Evolutionary conservation across 2,888 invertebrate genomes (phyloP), one percentile per base, ranked within the genome.

Genomic region (Scotopteryx bipunctaria): DNA sequence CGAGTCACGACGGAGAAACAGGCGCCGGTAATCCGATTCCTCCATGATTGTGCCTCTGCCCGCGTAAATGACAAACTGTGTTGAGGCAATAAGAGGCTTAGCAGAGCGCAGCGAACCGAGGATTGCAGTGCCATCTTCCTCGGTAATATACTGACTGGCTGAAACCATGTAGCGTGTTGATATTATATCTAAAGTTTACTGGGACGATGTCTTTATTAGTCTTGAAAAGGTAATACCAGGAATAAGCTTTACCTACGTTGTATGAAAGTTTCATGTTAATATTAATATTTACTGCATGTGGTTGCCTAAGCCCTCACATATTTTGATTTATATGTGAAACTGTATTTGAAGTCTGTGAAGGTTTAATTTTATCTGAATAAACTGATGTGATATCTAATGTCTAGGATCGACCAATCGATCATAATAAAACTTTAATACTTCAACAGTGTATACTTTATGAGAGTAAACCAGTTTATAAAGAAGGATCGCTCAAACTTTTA

Each of bases 41-140:
- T 40, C 33, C 29, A 23, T 45, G 29, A 31, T 23, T 38, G 35
- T 11, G 3, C 46, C 47, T 54, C 48, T 59, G 48, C 57, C 52
- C 59, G 57, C 59, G 57, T 57, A 68, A 70, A 71, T 67, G 63
- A 67, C 64, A 72, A 67, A 73, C 64, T 67, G 63, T 70, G 68
- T 65, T 59, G 63, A 55, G 59, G 67, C 64, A 65, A 63, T 72
- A 69, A 68, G 69, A 66, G 59, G 71, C 68, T 72, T 72, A 71
- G 58, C 48, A 51, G 60, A 69, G 67, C 64, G 68, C 67, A 66
- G 57, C 51, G 62, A 65, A 17, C 52, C 63, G 54, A 55, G 49
- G 46, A 53, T 55, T 63, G 59, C 51, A 57, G 55, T 47, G 57
- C 59, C 54, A 42, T 38, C 45, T 43, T 46, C 31, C 47, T 33